Conservation (phyloP, 2,113 vertebrate species). For the Hemiprocne comata region DNA sequence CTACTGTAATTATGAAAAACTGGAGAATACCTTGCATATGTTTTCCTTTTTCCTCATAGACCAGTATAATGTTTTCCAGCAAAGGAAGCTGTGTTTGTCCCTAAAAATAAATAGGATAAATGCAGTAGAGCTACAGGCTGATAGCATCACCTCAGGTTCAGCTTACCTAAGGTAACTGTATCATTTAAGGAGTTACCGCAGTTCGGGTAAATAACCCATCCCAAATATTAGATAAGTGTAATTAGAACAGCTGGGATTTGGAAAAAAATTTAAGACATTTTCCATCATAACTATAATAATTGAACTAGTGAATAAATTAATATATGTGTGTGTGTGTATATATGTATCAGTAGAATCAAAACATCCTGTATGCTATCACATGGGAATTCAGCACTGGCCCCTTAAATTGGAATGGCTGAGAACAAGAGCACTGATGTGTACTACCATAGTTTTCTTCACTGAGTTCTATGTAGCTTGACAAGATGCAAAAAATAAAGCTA, state of each 20-base stretch:
- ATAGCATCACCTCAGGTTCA: not conserved
- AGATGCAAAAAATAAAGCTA: not conserved
- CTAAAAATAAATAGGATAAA: not conserved
- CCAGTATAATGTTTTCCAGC: not conserved
- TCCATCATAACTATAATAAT: not conserved
- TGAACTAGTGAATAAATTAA: not conserved
- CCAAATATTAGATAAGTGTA: not conserved
- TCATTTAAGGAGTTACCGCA: not conserved
- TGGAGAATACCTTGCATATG: not conserved
- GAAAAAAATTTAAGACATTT: not conserved
- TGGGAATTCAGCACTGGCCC: not conserved
- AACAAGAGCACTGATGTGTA: not conserved
- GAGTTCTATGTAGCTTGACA: not conserved
- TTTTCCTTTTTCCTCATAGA: not conserved
- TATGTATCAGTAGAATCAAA: not conserved
- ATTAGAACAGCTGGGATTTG: not conserved
- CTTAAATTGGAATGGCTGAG: not conserved
- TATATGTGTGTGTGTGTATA: too few relatives aligned
- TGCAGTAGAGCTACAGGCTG: not conserved
- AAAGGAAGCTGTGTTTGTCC: not conserved
- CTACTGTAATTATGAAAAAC: not conserved
- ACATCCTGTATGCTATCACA: not conserved
- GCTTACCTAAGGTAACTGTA: not conserved
- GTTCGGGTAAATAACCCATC: not conserved
- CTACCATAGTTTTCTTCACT: not conserved